A percentile compares a stretch with the other conserved stretches of the same genome.
Conservation (phyloP, 2,797 vertebrate genomes). For the Sebastes goodei region DNA sequence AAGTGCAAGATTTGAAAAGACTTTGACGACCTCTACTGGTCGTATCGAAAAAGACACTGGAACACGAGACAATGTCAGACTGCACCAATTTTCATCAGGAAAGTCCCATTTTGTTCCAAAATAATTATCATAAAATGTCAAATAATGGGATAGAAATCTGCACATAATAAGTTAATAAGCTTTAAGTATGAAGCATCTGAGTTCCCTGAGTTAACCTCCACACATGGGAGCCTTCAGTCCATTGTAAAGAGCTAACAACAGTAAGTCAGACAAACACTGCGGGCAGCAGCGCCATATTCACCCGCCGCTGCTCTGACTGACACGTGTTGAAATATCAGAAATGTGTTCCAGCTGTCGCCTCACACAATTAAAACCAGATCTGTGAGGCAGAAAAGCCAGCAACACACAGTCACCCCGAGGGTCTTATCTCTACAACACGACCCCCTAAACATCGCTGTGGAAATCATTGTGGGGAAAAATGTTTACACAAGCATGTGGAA, state of each 20-base stretch:
- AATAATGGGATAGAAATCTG: too few species aligned
- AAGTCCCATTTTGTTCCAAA: neutral
- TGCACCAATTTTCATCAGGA: neutral
- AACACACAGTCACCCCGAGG: neutral
- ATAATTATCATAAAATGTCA: too few species aligned
- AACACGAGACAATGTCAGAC: neutral
- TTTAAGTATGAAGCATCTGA: too few species aligned
- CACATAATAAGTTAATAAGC: too few species aligned
- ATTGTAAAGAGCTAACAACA: constrained; percentile 28
- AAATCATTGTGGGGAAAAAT: constrained; percentile 42
- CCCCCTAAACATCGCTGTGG: neutral
- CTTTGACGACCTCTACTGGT: neutral
- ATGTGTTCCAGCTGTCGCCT: constrained; percentile 63
- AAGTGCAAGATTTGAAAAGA: neutral
- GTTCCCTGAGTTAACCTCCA: constrained; percentile 13
- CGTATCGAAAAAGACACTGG: neutral
- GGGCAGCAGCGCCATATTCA: constrained; percentile 16
- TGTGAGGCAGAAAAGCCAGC: neutral
- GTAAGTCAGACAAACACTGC: constrained; percentile 45
- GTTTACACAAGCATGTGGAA: constrained; percentile 38
- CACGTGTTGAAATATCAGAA: constrained; percentile 62
- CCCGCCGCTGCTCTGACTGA: constrained; percentile 37
- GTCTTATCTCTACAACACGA: constrained; percentile 19
- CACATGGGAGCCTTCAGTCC: neutral
- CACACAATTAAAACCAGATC: constrained; percentile 38